Conservation (phyloP, 2,888 invertebrate genomes). For the Calameuta filiformis region DNA sequence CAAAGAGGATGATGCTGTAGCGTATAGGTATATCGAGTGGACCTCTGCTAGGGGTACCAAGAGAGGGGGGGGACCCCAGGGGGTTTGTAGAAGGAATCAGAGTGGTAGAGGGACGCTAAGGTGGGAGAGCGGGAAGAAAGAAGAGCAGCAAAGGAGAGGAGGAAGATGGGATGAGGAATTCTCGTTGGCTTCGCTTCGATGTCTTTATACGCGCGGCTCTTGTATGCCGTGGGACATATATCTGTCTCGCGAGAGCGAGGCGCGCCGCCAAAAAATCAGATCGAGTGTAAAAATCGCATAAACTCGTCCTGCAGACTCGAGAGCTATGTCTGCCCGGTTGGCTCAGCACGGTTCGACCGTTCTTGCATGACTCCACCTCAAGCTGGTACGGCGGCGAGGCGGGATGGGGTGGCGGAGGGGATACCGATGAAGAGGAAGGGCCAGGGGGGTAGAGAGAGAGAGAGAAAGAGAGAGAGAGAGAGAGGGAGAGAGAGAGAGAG, state of each 20-base stretch:
- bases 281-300: slow-evolving; percentile 67
- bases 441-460: slow-evolving; percentile 23
- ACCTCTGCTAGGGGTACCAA: slow-evolving; percentile 32
- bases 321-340: slow-evolving; percentile 57
- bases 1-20: slow-evolving; percentile 57
- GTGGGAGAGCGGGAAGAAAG: slow-evolving; percentile 20
- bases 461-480: slow-evolving; percentile 33
- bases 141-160: slow-evolving; percentile 33
- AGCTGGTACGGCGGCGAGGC: slow-evolving; percentile 12
- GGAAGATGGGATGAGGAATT: slow-evolving; percentile 64
- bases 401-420: background rate
- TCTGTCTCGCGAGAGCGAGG: slow-evolving; percentile 64
- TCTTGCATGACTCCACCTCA: slow-evolving; percentile 49
- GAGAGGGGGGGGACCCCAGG: slow-evolving; percentile 6
- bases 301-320: slow-evolving; percentile 64
- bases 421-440: background rate
- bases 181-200: slow-evolving; percentile 65
- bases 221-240: slow-evolving; percentile 64
- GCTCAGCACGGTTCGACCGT: slow-evolving; percentile 39
- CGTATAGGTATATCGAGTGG: slow-evolving; percentile 22
- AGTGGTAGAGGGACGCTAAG: slow-evolving; percentile 6
- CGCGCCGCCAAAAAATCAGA: slow-evolving; percentile 66
- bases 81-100: slow-evolving; percentile 15
- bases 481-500: slow-evolving; percentile 27
- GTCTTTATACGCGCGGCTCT: slow-evolving; percentile 66